Base-by-base conservation (phyloP, 2,888 invertebrate species). In the Geophilus truncorum region DNA sequence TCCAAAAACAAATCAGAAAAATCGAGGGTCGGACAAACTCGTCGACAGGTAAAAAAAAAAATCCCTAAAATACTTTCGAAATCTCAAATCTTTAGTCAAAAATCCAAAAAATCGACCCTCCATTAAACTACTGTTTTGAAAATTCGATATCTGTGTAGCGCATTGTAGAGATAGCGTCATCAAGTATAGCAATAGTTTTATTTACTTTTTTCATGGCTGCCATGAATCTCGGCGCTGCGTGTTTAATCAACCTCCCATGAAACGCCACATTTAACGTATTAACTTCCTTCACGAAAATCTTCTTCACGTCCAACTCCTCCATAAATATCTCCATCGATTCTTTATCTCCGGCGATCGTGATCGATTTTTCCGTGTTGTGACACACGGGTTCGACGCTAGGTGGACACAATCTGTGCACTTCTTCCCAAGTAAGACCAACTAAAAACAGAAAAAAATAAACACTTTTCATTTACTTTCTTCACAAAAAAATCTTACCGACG, bases 301-400 rank as follows among this genome's bases (percentile, higher is more conserved):
- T 92, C 86, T 95, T 92, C 0, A 90, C 90, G 83, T 91, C 89
- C 57, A 96, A 88, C 84, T 91, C 86, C n/a, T 89, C 90, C 9
- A 94, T 92, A 85, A 95, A 91, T 84, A 90, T 90, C 62, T 90
- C 89, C 9, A 96, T 89, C 0, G 91, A 90, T 0, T 89, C 90
- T 70, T 91, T 90, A 0, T 95, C 94, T 0, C 98, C 98, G 4
- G 98, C 98, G 83, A 98, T 89, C 12, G 97, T 97, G 9, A 98
- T 96, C 84, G 94, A 96, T 87, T 98, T 97, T 82, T 89, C 90
- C 82, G 96, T 92, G 88, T 99, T 99, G 89, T 98, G 97, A 87
- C 98, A 99, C 78, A 97, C 97, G 15, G 95, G 92, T 85, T 90
- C 91, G 21, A 97, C 90, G 84, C 92, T 94, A 34, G 91, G 87